Conservation (phyloP, 2,888 invertebrate species). For the Drosophila silvestris region DNA sequence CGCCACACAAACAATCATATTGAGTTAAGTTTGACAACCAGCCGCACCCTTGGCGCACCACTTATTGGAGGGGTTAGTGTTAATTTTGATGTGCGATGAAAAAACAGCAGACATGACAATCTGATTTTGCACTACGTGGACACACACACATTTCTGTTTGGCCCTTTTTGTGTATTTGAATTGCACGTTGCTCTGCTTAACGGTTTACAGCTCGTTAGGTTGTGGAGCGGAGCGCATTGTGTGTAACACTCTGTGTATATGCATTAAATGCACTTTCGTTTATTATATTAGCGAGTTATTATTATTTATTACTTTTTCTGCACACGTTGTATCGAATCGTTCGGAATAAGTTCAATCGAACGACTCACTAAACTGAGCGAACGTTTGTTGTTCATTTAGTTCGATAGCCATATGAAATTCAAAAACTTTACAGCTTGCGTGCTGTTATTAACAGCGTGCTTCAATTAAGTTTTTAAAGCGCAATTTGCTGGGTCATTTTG, state of each 20-base stretch:
- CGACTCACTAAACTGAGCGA: slow-evolving; percentile 34
- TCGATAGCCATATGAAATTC: neutral
- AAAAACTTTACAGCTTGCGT: neutral
- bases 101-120: slow-evolving; percentile 67
- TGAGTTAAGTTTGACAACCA: slow-evolving; percentile 8
- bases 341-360: slow-evolving; percentile 55
- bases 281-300: slow-evolving; percentile 60
- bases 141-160: slow-evolving; percentile 53
- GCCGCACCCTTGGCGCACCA: slow-evolving; percentile 66
- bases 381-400: slow-evolving; percentile 12
- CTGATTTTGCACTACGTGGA: slow-evolving; percentile 74
- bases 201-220: slow-evolving; percentile 10
- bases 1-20: slow-evolving; percentile 40
- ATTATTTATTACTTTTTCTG: slow-evolving; percentile 72
- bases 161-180: slow-evolving; percentile 27
- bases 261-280: slow-evolving; percentile 47
- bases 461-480: neutral
- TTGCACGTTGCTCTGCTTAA: slow-evolving; percentile 11
- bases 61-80: slow-evolving; percentile 40
- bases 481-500: neutral
- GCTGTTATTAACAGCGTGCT: slow-evolving; percentile 19
- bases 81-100: slow-evolving; percentile 28
- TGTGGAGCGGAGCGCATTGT: neutral
- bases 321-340: slow-evolving; percentile 66
- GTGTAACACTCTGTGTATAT: slow-evolving; percentile 36